phyloP scores from a whole-genome alignment of 2,888 invertebrate species.

The Limnephilus lunatus region DNA sequence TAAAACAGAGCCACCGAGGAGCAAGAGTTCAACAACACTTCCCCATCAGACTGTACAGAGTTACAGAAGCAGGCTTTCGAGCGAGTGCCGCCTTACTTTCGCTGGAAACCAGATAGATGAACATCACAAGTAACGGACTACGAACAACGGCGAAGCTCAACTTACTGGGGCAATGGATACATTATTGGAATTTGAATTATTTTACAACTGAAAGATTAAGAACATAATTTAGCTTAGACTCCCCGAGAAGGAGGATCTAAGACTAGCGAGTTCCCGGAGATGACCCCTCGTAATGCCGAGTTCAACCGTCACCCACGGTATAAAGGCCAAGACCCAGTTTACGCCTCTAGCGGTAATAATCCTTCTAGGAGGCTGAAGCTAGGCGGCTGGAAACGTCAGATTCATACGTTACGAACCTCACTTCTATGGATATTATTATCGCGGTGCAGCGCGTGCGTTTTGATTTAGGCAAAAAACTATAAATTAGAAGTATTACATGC shows the following conservation, averaged over 20 bases:
- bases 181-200: slow-evolving; percentile 44
- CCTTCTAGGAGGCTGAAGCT: no score
- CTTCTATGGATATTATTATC: no score
- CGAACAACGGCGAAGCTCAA: slow-evolving; percentile 33
- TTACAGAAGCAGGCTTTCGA: background rate
- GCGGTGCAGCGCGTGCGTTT: no score
- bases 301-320: no score
- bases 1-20: slow-evolving; percentile 20
- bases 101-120: slow-evolving; percentile 11
- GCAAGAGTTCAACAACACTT: slow-evolving; percentile 29
- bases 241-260: background rate
- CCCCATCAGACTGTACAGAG: background rate
- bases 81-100: slow-evolving; percentile 40
- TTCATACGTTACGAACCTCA: no score
- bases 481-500: no score
- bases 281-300: slow-evolving; percentile 33
- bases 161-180: slow-evolving; percentile 45
- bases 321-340: no score
- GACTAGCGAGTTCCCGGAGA: background rate
- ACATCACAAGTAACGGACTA: slow-evolving; percentile 33
- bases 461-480: no score
- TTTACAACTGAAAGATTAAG: slow-evolving; percentile 23
- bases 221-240: slow-evolving; percentile 15
- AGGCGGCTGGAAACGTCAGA: no score
- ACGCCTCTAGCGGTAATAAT: no score